Percentiles rank a stretch among this genome's conserved stretches.
phyloP scores from a whole-genome alignment of 2,888 invertebrate genomes.

The Coronaproctus castanopsis region DNA sequence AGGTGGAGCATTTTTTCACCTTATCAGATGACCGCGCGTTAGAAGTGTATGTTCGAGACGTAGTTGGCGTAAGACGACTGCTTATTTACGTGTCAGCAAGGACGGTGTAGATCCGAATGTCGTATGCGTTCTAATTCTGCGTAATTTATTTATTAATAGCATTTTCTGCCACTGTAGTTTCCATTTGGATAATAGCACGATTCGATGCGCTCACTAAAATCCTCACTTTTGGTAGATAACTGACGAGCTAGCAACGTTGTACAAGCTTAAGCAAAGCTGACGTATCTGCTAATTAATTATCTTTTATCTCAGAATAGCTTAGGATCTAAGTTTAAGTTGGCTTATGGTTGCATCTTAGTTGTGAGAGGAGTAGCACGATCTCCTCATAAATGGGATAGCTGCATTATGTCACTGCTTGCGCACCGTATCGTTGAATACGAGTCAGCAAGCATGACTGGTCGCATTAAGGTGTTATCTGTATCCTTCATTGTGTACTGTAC shows the following conservation, averaged over 20 bases:
- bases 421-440: neutral
- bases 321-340: neutral
- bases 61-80: neutral
- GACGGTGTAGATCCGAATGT: neutral
- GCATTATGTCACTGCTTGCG: neutral
- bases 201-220: too few species aligned
- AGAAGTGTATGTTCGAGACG: neutral
- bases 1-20: neutral
- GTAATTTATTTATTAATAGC: neutral
- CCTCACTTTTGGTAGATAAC: neutral
- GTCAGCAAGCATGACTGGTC: neutral
- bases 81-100: neutral
- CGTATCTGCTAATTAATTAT: neutral
- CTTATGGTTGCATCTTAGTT: neutral
- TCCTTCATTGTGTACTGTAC: neutral
- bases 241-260: neutral
- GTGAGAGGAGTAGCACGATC: neutral
- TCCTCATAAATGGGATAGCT: neutral
- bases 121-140: neutral
- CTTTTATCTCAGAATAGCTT: neutral
- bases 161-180: neutral
- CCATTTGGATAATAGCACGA: neutral
- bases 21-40: neutral
- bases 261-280: neutral
- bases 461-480: neutral